Evolutionary conservation across 2,113 vertebrate genomes (phyloP), one percentile per base, ranked within the genome.

Genomic region (Tachysurus vachellii): DNA sequence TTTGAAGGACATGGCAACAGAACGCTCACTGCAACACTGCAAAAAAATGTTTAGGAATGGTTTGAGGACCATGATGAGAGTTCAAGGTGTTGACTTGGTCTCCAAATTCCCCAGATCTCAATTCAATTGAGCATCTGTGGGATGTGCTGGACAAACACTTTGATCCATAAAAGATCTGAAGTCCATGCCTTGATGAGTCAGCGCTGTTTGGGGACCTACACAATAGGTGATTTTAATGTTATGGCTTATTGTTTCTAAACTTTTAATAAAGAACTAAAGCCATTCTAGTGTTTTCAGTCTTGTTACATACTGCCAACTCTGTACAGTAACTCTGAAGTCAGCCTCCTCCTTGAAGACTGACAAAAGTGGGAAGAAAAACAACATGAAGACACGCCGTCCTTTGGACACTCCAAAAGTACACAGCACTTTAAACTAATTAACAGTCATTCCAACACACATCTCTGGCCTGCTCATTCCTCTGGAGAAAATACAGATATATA

Each of bases 401-500:
- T 42, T 42, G 28, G 28, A 28, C 62, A 17, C 56, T 76, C 9
- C 57, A n/a, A 66, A 26, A 54, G 36, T 61, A 47, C 77, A 83
- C 36, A 70, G 28, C 26, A 21, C 42, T 50, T 31, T 17, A n/a
- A 26, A 57, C 13, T 26, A 57, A 16, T 70, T 80, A 64, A 71
- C 13, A 26, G 42, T 42, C 50, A 73, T 26, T 71, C 26, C n/a
- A 68, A 50, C 68, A 66, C 47, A 54, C 36, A 61, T 47, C 19
- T 50, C 75, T 21, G 61, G 44, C 56, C 36, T 57, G 36, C 73
- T 87, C 36, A 66, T 82, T 61, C 79, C 77, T 89, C 87, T 81
- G 68, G 61, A 44, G 57, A 14, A 87, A 85, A 82, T 68, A 64
- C 44, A 89, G 79, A 89, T 88, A 73, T 77, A 85, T 89, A 44